Evolutionary conservation across 2,888 invertebrate genomes (phyloP), one percentile per base, ranked within the genome.

Genomic region (Salpingus planirostris): DNA sequence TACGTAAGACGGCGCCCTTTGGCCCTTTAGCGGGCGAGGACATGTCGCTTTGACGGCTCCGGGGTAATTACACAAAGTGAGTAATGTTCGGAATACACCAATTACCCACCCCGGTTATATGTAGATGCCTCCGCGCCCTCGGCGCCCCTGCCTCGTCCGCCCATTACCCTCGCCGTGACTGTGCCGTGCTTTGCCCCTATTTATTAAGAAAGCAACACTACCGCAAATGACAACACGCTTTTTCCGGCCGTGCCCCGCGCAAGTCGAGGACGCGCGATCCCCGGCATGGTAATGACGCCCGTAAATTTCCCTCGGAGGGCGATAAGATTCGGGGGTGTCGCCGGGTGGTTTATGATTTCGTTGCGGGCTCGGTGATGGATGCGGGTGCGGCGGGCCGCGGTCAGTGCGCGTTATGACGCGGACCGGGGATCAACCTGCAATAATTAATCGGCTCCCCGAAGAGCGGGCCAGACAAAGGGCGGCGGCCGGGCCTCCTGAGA

Each of bases 31-130:
- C 56, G 56, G 55, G 57, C 55, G 58, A 60, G 59, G 64, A 64
- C 64, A 64, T 61, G 57, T 61, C 61, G 58, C 58, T 59, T 56
- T 57, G 56, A 59, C 55, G 51, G 60, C 60, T 60, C 49, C 47
- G 40, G 59, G 61, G 62, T 60, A 64, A 64, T 64, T 64, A 63
- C 60, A 59, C 58, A 57, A 59, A 60, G 60, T 62, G 62, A 62
- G 54, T 63, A 61, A 62, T 62, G 62, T 55, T 57, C 55, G 54
- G 58, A 57, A 57, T 55, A 52, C 55, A 58, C 60, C 61, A 62
- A 64, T 64, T 64, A 62, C 58, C 57, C 46, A 48, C 49, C 52
- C 52, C 43, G 40, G 27, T n/a, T n/a, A n/a, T 34, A 31, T 34
- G 34, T 34, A 34, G 34, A 29, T 34, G 31, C 31, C 38, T 28